Evolutionary conservation across 2,888 invertebrate species (phyloP).

Genomic region (Spisula solida): DNA sequence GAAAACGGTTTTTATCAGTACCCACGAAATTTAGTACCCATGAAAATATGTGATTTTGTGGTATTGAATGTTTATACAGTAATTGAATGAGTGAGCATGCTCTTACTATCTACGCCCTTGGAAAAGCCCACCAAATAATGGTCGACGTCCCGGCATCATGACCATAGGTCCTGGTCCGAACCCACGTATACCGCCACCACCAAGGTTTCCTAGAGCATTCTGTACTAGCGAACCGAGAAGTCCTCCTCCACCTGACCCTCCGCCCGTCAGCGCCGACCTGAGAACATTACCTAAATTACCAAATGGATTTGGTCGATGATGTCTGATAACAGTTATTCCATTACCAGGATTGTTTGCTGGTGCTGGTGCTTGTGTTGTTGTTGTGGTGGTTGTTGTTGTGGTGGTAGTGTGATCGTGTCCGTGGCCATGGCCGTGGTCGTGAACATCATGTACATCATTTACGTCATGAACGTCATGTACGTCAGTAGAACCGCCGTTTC

Average conservation of each 20-base stretch:
- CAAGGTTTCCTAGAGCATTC: not conserved
- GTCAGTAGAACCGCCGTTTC: not conserved
- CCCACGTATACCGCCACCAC: not conserved
- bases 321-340: constrained; percentile 32
- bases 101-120: not conserved
- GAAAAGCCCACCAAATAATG: constrained; percentile 22
- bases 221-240: constrained; percentile 29
- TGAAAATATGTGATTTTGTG: no score
- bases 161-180: not conserved
- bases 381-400: not conserved
- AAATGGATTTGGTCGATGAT: constrained; percentile 26
- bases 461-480: not conserved
- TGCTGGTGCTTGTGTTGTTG: constrained; percentile 1
- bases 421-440: not conserved
- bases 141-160: not conserved
- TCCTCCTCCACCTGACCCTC: constrained; percentile 24
- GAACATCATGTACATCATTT: not conserved
- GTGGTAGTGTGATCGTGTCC: not conserved
- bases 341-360: not conserved
- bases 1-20: no score
- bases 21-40: no score
- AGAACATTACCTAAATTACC: constrained; percentile 24
- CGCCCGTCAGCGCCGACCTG: constrained; percentile 35
- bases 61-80: no score
- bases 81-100: not conserved